These are phyloP conservation scores for Melieria picta DNA, from an alignment of 2,888 invertebrate species.

Conservation along the genomic window DNA sequence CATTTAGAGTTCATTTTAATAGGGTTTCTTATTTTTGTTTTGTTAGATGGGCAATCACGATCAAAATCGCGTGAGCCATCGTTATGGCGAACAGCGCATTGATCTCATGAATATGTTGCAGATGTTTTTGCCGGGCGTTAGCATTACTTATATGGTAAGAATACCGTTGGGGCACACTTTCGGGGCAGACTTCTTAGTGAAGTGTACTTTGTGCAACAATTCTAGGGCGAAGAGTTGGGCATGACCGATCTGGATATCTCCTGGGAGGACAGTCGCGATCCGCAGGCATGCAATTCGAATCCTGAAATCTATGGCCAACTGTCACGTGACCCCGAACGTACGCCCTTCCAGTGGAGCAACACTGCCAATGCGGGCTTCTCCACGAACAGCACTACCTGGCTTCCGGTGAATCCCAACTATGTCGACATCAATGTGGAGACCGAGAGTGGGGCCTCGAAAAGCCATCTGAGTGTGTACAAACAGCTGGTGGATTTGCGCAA, in stretches of 20 bases:
- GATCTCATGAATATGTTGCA: constrained; percentile 83
- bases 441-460: constrained; percentile 65
- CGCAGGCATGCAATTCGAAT: constrained; percentile 69
- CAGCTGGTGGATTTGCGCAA: constrained; percentile 66
- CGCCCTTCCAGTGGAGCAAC: constrained; percentile 73
- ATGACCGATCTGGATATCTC: constrained; percentile 67
- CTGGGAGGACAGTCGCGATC: constrained; percentile 70
- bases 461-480: constrained; percentile 73
- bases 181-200: neutral
- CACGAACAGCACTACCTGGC: constrained; percentile 56
- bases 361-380: constrained; percentile 63
- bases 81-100: constrained; percentile 74
- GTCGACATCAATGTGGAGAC: constrained; percentile 69
- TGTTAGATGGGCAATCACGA: constrained; percentile 77
- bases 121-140: constrained; percentile 73
- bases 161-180: neutral
- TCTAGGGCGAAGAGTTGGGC: constrained; percentile 66
- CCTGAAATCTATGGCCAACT: constrained; percentile 69
- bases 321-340: constrained; percentile 73
- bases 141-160: constrained; percentile 70
- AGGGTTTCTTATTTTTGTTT: neutral
- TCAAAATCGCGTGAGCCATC: constrained; percentile 72
- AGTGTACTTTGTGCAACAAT: neutral
- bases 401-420: constrained; percentile 71
- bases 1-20: neutral